Conservation (phyloP, 2,113 vertebrate species). For the human (Homo sapiens) region DNA sequence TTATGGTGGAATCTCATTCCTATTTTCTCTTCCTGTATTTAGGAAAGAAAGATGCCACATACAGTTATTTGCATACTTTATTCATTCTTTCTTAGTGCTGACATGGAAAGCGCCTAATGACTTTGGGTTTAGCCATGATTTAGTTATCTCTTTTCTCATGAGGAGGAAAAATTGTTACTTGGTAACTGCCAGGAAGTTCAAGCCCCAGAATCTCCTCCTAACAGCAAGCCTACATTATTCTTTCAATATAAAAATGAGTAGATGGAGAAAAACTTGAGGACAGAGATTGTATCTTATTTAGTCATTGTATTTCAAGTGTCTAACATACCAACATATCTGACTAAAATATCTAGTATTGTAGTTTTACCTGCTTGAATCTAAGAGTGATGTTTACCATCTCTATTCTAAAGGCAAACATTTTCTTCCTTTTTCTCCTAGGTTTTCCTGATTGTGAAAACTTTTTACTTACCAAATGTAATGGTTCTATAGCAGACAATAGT, state of each 20-base stretch:
- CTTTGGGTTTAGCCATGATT: conserved; percentile 21
- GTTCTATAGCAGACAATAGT: conserved; percentile 87
- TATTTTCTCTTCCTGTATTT: conserved; percentile 41
- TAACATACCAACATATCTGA: not conserved
- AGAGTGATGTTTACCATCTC: not conserved
- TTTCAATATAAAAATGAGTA: conserved; percentile 11
- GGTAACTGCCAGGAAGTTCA: not conserved
- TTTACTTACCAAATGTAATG: conserved; percentile 80
- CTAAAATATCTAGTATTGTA: not conserved
- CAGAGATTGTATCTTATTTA: not conserved
- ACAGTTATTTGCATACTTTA: not conserved
- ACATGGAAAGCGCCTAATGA: not conserved
- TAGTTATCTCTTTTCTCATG: not conserved
- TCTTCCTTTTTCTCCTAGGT: conserved; percentile 81
- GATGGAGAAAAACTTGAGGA: not conserved
- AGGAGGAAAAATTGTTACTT: conserved; percentile 11
- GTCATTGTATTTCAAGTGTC: not conserved
- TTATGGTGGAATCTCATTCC: not conserved
- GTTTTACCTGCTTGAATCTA: not conserved
- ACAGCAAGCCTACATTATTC: not conserved
- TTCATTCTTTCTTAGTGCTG: not conserved
- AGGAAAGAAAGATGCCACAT: conserved; percentile 14
- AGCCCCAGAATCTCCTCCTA: not conserved
- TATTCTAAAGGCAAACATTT: conserved; percentile 32
- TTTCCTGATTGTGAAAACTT: conserved; percentile 84